Conservation (phyloP, 30 jellyfish, hydroid and myxozoan genomes). For the Turritopsis dohrnii region DNA sequence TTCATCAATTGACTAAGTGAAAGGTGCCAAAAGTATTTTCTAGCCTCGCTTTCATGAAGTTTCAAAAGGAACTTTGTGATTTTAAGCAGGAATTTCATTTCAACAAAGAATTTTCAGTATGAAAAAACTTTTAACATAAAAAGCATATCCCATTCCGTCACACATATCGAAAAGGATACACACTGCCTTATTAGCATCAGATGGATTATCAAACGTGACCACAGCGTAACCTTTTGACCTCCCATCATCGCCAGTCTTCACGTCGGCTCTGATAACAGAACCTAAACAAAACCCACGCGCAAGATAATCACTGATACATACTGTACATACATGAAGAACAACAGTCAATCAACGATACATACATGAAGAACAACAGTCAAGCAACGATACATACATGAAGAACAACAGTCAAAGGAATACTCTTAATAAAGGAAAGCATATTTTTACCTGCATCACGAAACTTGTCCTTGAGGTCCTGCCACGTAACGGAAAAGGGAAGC, state of each 20-base stretch:
- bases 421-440: not conserved
- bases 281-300: constrained; percentile 50
- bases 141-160: not conserved
- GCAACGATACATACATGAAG: no score
- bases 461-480: constrained; percentile 96
- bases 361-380: no score
- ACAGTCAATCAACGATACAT: no score
- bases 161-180: constrained; percentile 55
- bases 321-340: not conserved
- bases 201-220: constrained; percentile 64
- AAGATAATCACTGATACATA: no score
- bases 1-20: no score
- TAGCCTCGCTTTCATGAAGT: no score
- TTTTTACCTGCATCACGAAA: constrained; percentile 82
- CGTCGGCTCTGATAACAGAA: constrained; percentile 75
- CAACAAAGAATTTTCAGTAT: no score
- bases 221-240: constrained; percentile 91
- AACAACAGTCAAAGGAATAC: no score
- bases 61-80: no score
- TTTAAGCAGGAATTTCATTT: no score
- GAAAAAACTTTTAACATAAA: not conserved
- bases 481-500: constrained; percentile 86
- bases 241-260: constrained; percentile 67
- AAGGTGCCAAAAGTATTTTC: no score
- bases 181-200: constrained; percentile 82